Evolutionary conservation across 2,113 vertebrate species (phyloP).

Genomic region (Pterocles burchelli): DNA sequence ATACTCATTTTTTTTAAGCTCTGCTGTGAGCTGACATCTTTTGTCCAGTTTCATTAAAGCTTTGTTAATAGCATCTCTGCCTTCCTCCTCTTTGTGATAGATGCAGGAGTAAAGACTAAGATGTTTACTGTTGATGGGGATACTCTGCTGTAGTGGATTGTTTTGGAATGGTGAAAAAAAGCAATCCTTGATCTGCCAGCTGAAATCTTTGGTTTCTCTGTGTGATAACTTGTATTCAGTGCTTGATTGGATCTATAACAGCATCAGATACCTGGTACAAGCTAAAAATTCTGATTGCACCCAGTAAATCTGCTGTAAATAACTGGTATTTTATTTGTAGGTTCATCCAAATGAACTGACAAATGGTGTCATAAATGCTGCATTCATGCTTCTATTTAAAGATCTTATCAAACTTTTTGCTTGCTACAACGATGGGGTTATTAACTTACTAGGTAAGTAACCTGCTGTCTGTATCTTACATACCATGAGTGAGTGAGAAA

Average conservation of each 20-base stretch:
- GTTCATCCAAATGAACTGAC: conserved; percentile 92
- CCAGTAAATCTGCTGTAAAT: neutral
- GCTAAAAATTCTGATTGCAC: neutral
- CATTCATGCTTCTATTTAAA: conserved; percentile 97
- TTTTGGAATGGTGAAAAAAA: neutral
- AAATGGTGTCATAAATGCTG: conserved; percentile 95
- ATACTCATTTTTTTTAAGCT: neutral
- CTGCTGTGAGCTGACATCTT: neutral
- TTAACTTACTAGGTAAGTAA: conserved; percentile 92
- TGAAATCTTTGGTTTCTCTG: neutral
- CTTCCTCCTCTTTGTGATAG: neutral
- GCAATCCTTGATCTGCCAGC: neutral
- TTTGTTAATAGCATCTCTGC: neutral
- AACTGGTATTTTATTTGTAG: conserved; percentile 72
- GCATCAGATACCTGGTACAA: neutral
- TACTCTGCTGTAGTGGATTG: neutral
- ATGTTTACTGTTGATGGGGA: neutral
- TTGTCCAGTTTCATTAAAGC: neutral
- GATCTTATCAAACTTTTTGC: conserved; percentile 98
- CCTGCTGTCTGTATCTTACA: neutral
- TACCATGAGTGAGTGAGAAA: neutral
- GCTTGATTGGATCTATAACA: neutral
- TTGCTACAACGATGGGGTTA: conserved; percentile 98
- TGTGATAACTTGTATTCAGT: neutral
- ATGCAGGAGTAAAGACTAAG: neutral